Conservation (phyloP, 2,888 invertebrate species). For the Saturnia japonica region DNA sequence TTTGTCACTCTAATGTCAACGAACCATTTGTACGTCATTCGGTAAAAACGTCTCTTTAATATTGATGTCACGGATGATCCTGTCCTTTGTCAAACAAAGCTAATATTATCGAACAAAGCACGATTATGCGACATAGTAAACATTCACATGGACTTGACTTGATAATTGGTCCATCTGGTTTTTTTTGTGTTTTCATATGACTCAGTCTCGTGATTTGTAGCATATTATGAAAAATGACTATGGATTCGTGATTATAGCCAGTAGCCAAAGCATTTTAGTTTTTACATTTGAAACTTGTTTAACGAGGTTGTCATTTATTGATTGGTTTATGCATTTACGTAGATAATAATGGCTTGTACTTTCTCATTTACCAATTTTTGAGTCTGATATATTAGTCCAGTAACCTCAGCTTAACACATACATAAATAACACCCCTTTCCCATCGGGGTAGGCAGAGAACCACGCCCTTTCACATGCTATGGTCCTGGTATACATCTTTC, state of each 20-base stretch:
- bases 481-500: too few relatives aligned
- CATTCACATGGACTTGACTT: background rate
- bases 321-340: background rate
- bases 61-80: slow-evolving; percentile 45
- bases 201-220: background rate
- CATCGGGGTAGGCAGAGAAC: too few relatives aligned
- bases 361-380: background rate
- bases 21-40: slow-evolving; percentile 34
- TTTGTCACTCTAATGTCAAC: slow-evolving; percentile 27
- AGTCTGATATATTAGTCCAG: background rate
- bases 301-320: background rate
- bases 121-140: background rate
- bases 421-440: too few relatives aligned
- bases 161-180: background rate
- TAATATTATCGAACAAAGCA: slow-evolving; percentile 18
- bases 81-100: slow-evolving; percentile 38
- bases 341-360: background rate
- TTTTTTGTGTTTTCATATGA: background rate
- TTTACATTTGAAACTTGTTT: too few relatives aligned
- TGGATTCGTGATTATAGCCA: background rate
- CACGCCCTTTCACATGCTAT: too few relatives aligned
- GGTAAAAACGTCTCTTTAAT: slow-evolving; percentile 45
- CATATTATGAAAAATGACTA: background rate
- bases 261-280: too few relatives aligned
- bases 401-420: too few relatives aligned